These are phyloP conservation scores for Sapajus apella DNA, from an alignment of 2,113 vertebrate species.

Conservation along the genomic window DNA sequence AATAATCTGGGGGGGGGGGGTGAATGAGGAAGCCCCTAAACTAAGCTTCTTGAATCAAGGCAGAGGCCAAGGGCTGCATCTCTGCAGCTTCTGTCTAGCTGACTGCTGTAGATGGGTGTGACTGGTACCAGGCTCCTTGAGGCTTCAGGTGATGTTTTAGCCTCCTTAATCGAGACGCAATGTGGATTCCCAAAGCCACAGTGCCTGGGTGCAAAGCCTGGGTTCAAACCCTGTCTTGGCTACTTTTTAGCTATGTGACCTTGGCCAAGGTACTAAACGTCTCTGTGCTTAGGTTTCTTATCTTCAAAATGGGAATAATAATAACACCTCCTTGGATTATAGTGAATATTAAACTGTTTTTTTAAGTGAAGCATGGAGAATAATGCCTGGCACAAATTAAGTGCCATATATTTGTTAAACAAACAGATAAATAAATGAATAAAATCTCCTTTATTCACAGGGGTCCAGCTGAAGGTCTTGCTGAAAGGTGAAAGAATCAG, in stretches of 20 bases:
- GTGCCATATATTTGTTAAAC: background rate
- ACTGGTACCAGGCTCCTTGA: background rate
- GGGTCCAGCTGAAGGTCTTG: background rate
- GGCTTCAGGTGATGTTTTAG: fast-evolving
- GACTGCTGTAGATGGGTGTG: no score
- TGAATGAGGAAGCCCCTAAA: background rate
- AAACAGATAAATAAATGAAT: background rate
- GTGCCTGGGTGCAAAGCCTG: background rate
- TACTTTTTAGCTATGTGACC: background rate
- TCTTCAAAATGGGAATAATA: background rate
- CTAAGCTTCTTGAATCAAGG: background rate
- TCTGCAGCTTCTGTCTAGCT: background rate
- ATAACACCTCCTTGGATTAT: background rate
- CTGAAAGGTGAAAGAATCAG: background rate
- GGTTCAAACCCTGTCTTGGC: background rate
- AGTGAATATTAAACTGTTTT: background rate
- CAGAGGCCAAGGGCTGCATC: background rate
- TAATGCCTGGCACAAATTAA: background rate
- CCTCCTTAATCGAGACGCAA: background rate
- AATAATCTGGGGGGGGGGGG: fast-evolving
- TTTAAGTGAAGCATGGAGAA: background rate
- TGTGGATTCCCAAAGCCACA: background rate
- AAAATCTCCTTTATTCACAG: background rate
- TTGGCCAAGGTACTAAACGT: background rate
- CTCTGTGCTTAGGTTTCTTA: background rate